Evolutionary conservation across 2,113 vertebrate genomes (phyloP), one percentile per base, ranked within the genome.

Genomic region (Ciconia maguari): DNA sequence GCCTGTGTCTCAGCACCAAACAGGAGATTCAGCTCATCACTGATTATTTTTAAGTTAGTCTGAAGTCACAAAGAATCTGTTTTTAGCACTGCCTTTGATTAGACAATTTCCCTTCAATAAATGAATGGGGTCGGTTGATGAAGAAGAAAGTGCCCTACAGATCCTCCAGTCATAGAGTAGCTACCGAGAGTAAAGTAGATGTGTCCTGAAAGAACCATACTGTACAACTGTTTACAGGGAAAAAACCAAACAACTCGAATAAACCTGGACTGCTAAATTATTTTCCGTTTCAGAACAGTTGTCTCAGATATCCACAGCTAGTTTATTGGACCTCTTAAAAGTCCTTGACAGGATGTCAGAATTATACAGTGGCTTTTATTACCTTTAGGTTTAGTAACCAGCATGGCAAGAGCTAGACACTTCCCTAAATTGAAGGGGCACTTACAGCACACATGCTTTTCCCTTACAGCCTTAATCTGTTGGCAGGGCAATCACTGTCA

Each of bases 141-240:
- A 92, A 70, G 88, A 83, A 65, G n/a, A 74, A 94, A 51, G 13
- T 26, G 60, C 2, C n/a, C 21, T 71, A 44, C 16, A 49, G 34
- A 61, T 75, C 21, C 30, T 72, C 27, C n/a, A 69, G 54, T 30
- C 51, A 42, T 5, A 13, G n/a, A 66, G n/a, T 6, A 74, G 42
- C 41, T 52, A 48, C 7, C 0, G 0, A 70, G 27, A 3, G 1
- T n/a, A 68, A 49, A 83, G 24, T 10, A 84, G 36, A 71, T 1
- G 2, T 61, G 27, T 14, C 24, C 42, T 42, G 16, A 24, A 72
- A 79, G 22, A 60, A 24, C 6, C 1, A 6, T 16, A 22, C 17
- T 34, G 25, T 42, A 51, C 38, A 74, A 51, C 9, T 29, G 13
- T 55, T 81, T 51, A 71, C 34, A 72, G 54, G n/a, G 6, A 41